Base-by-base conservation (phyloP, 1,140 invertebrate species). In the Andrena cerasifolii region DNA sequence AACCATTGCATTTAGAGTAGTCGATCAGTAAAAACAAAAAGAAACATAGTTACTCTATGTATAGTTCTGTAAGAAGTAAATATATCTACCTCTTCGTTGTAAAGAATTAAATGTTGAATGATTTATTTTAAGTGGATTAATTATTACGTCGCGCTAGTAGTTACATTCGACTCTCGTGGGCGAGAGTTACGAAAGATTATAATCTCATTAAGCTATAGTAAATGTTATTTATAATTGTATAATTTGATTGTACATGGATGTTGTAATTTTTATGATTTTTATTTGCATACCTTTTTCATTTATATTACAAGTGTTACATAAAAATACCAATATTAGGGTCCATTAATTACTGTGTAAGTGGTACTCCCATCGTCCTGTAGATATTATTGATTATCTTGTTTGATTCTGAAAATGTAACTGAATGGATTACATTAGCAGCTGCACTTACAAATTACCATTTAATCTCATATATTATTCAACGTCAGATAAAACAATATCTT, bases 221-320 rank as follows among this genome's bases (percentile, higher is more conserved):
- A 1, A 51, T 24, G n/a, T n/a, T n/a, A n/a, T n/a, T n/a, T n/a
- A n/a, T n/a, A n/a, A n/a, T n/a, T n/a, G n/a, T n/a, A n/a, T n/a
- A n/a, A 40, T 28, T 40, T 31, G 18, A 26, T 51, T 33, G 28
- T 51, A 21, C 36, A 21, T 61, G 16, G 28, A 70, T 10, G 18
- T 49, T 62, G 21, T 6, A 59, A 36, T 21, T 59, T 59, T 36
- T 36, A 36, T 51, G 4, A 33, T 10, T 33, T 61, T 72, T 61
- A 72, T 49, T 72, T 47, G 18, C 21, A 72, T 51, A 62, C 58
- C n/a, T n/a, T 36, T 72, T 73, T 78, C 43, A 74, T 71, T 68
- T 86, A 83, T 81, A 80, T 86, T 83, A 76, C 81, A 85, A 79
- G 79, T 81, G 71, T 78, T 72, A 80, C 59, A 28, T 58, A 28